Base-by-base conservation (phyloP, 2,888 invertebrate species). In the Chaitophorus viminalis region DNA sequence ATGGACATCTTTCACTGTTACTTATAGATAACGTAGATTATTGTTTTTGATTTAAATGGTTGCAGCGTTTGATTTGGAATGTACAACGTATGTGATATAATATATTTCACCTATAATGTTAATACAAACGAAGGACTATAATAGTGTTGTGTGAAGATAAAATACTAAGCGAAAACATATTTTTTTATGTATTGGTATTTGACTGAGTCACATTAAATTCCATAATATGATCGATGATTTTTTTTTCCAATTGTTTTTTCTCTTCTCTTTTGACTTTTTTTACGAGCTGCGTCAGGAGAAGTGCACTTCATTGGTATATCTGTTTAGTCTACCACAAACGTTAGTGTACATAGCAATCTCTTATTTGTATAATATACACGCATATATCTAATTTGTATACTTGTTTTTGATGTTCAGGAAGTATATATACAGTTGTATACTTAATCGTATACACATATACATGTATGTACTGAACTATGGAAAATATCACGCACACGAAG, bases 121-220 rank as follows among this genome's bases (percentile, higher is more conserved):
- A n/a, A n/a, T n/a, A n/a, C n/a, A n/a, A n/a, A n/a, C n/a, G n/a
- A n/a, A n/a, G n/a, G n/a, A n/a, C n/a, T n/a, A n/a, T n/a, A n/a
- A n/a, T n/a, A 8, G 25, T 21, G 18, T 74, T 3, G 72, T 1
- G 54, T 54, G 54, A 74, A 83, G 60, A 74, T 83, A 60, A 83
- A 82, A 82, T 31, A 36, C 36, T 6, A 21, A 75, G 82, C 39
- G 60, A 75, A 82, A 83, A 75, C 36, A n/a, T 68, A 68, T 46
- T 46, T 83, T 39, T 39, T 72, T 33, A 72, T n/a, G 31, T 31
- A 72, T 21, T 9, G 3, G 29, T 83, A 60, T 83, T 83, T 83
- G 83, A 83, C 60, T 83, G 75, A 83, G 83, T 74, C 74, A 29
- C 75, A 60, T 75, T 60, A 39, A 60, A 83, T 83, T 83, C 75